Evolutionary conservation across 2,113 vertebrate genomes (phyloP).

Genomic region (Seriola rivoliana): DNA sequence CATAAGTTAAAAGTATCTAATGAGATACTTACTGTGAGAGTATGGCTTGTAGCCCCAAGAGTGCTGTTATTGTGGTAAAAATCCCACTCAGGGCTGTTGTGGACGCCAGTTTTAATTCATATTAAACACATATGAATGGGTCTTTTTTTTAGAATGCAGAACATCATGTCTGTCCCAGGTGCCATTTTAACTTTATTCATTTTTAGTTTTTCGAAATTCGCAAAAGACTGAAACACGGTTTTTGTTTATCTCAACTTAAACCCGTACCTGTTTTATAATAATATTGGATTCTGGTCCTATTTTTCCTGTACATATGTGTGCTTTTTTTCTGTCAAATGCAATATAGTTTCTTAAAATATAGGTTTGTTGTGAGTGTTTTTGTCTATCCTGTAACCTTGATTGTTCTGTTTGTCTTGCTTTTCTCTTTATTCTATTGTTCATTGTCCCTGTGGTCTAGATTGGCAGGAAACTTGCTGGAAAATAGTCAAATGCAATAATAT

Average conservation of each 20-base stretch:
- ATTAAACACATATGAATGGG: background rate
- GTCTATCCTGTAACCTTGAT: background rate
- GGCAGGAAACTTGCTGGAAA: background rate
- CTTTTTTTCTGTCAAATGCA: background rate
- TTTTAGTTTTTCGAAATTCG: background rate
- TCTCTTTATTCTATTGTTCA: background rate
- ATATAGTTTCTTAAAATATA: background rate
- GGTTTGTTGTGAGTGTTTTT: background rate
- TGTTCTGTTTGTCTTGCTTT: background rate
- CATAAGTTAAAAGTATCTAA: slow-evolving; percentile 18
- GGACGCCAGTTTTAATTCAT: background rate
- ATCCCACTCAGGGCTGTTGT: background rate
- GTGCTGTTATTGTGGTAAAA: slow-evolving; percentile 5
- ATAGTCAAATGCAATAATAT: too few relatives aligned
- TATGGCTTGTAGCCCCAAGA: background rate
- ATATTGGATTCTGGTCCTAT: background rate
- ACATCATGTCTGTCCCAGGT: background rate
- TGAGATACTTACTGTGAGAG: background rate
- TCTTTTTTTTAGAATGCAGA: background rate
- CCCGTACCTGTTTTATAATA: background rate
- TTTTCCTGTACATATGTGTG: background rate
- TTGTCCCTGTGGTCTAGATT: background rate
- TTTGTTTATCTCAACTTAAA: background rate
- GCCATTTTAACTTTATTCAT: background rate
- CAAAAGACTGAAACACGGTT: background rate